Percentiles rank a stretch among this genome's conserved stretches.
Evolutionary conservation across 2,113 vertebrate species (phyloP).

Genomic region (Archocentrus centrarchus): DNA sequence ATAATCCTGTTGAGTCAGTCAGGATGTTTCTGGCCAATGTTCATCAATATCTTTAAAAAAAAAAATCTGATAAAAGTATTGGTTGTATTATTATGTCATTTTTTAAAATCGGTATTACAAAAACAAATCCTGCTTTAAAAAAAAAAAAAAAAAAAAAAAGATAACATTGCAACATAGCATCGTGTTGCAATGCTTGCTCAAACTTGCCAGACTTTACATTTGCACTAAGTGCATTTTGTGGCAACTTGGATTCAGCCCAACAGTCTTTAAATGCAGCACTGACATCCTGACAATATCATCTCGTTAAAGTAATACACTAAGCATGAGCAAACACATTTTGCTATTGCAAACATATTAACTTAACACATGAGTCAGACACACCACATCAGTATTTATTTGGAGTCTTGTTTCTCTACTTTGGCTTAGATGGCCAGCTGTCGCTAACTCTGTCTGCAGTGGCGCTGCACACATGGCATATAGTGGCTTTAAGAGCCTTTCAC

Average conservation of each 20-base stretch:
- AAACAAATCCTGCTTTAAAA: too few relatives aligned
- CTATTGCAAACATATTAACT: not conserved
- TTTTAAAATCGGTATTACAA: not conserved
- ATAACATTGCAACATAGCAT: too few relatives aligned
- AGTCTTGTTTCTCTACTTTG: not conserved
- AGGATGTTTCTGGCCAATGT: not conserved
- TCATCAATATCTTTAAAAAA: not conserved
- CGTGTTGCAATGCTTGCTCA: too few relatives aligned
- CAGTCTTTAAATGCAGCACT: not conserved
- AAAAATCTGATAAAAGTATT: not conserved
- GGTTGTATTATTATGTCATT: not conserved
- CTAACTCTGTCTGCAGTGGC: not conserved
- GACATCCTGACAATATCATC: not conserved
- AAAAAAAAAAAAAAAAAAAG: too few relatives aligned
- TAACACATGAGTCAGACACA: not conserved
- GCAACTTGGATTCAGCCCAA: fast-evolving
- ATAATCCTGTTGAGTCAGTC: too few relatives aligned
- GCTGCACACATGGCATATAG: not conserved
- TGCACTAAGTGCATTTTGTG: not conserved
- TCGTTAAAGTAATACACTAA: not conserved
- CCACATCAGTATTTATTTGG: not conserved
- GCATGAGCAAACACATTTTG: not conserved
- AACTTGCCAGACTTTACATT: not conserved
- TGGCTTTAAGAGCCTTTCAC: not conserved
- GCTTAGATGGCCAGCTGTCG: not conserved